A percentile compares a stretch with the other conserved stretches of the same genome.
phyloP scores from a whole-genome alignment of 2,888 invertebrate genomes.

The Tridacna gigas region DNA sequence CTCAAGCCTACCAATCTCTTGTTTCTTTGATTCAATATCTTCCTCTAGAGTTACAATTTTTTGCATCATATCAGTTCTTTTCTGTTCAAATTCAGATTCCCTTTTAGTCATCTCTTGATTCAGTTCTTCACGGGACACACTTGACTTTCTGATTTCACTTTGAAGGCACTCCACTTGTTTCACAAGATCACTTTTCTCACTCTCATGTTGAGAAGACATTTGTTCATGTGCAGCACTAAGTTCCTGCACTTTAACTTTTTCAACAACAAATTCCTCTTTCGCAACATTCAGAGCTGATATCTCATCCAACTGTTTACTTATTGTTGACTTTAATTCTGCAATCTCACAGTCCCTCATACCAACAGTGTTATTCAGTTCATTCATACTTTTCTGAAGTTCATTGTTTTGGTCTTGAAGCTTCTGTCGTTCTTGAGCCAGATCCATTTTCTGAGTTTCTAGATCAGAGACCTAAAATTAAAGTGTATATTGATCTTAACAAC shows the following conservation, averaged over 20 bases:
- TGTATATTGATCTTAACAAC: no score
- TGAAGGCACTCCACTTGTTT: conserved; percentile 69
- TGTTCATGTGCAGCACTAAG: conserved; percentile 30
- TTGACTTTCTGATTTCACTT: conserved; percentile 37
- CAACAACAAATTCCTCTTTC: conserved; percentile 32
- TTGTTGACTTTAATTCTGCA: conserved; percentile 60
- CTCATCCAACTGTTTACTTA: conserved; percentile 38
- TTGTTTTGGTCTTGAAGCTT: conserved; percentile 45
- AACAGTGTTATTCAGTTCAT: conserved; percentile 50
- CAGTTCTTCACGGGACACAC: conserved; percentile 47
- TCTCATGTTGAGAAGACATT: conserved; percentile 59
- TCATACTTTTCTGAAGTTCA: conserved; percentile 60
- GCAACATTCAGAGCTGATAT: conserved; percentile 19
- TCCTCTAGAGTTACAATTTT: conserved; percentile 26
- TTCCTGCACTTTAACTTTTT: conserved; percentile 48
- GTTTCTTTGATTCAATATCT: conserved; percentile 36
- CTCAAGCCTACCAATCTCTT: conserved; percentile 33
- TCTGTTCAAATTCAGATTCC: conserved; percentile 28
- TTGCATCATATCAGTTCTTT: conserved; percentile 23
- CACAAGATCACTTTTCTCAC: conserved; percentile 68
- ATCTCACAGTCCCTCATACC: conserved; percentile 69
- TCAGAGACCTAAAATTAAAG: conserved; percentile 34
- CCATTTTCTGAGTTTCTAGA: conserved; percentile 57
- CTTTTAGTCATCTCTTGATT: conserved; percentile 21
- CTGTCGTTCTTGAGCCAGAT: conserved; percentile 58